Percentiles rank a stretch among this genome's conserved stretches.
These are phyloP conservation scores for Drosophila quasianomalipes DNA, from an alignment of 2,888 invertebrate genomes.

Conservation along the genomic window DNA sequence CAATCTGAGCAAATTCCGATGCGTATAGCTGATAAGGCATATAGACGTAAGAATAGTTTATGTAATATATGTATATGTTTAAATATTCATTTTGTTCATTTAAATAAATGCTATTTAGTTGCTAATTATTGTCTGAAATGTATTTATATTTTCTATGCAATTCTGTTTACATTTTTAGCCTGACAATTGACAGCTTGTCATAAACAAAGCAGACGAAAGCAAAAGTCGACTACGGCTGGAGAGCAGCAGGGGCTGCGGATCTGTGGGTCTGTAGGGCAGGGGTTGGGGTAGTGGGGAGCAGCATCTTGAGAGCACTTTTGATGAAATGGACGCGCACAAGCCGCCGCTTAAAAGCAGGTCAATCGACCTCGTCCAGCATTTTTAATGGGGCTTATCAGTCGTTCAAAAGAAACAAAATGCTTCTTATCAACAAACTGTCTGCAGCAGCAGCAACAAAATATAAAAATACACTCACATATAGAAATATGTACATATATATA, in stretches of 20 bases:
- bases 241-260: not conserved
- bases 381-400: conserved; percentile 75
- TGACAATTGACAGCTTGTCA: conserved; percentile 72
- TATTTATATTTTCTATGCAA: conserved; percentile 31
- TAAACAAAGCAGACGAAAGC: conserved; percentile 41
- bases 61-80: conserved; percentile 4
- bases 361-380: conserved; percentile 73
- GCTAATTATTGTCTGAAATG: conserved; percentile 34
- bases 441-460: conserved; percentile 42
- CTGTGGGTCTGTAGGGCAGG: not conserved
- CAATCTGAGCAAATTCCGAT: conserved; percentile 22
- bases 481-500: conserved; percentile 7
- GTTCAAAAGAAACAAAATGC: conserved; percentile 70
- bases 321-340: conserved; percentile 62
- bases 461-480: not conserved
- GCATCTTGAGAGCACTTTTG: conserved; percentile 44
- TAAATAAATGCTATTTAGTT: conserved; percentile 38
- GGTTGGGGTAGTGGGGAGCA: not conserved
- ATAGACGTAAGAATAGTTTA: not conserved
- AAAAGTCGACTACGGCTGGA: conserved; percentile 7
- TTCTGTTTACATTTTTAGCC: conserved; percentile 67
- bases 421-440: conserved; percentile 72
- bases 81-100: not conserved
- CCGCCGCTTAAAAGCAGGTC: conserved; percentile 77
- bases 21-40: conserved; percentile 31